Conservation (phyloP, 2,797 vertebrate species). For the Harpagifer antarcticus region DNA sequence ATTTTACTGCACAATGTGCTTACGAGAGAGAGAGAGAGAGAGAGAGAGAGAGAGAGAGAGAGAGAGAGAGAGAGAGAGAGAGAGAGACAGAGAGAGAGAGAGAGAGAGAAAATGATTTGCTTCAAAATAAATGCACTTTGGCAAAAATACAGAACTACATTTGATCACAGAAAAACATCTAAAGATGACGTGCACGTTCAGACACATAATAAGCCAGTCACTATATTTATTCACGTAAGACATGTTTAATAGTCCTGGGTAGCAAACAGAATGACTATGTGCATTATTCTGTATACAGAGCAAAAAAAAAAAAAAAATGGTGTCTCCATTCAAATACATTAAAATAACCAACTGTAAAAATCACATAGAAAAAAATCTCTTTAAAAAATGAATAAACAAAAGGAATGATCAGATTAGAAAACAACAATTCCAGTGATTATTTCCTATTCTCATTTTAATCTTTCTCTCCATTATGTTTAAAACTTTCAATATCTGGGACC, state of each 20-base stretch:
- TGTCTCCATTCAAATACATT: constrained; percentile 66
- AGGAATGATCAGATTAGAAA: constrained; percentile 53
- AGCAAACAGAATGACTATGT: constrained; percentile 67
- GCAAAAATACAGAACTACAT: constrained; percentile 10
- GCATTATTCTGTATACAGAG: constrained; percentile 64
- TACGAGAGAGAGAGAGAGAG: constrained; percentile 19
- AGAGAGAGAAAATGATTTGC: background rate
- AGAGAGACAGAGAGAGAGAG: no score
- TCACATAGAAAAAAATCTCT: constrained; percentile 72
- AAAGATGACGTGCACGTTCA: background rate
- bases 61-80: background rate
- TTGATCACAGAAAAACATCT: background rate
- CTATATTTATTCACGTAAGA: constrained; percentile 55
- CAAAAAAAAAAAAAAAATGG: constrained; percentile 45
- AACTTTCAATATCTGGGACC: constrained; percentile 19
- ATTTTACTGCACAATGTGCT: constrained; percentile 51
- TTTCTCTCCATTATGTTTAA: constrained; percentile 5
- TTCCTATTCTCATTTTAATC: constrained; percentile 8
- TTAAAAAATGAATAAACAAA: constrained; percentile 56
- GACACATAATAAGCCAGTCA: constrained; percentile 28
- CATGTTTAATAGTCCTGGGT: constrained; percentile 75
- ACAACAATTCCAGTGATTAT: constrained; percentile 68
- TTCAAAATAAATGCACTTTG: constrained; percentile 22
- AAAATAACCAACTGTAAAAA: constrained; percentile 78
- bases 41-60: background rate